phyloP scores from a whole-genome alignment of 2,797 vertebrate species.

The Jordanella pulchra region DNA sequence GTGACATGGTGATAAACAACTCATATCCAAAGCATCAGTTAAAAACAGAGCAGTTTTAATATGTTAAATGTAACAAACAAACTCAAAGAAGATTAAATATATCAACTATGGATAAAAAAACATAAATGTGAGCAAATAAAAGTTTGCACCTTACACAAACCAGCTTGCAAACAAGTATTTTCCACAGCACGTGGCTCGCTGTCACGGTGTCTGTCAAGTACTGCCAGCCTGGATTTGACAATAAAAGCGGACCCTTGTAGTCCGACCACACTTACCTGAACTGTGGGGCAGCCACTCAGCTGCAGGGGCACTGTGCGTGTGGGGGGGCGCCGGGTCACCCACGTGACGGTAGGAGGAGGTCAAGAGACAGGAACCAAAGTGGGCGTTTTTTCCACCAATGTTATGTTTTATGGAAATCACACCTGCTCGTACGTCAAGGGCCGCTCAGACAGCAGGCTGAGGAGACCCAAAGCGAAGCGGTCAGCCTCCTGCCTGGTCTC shows the following conservation, averaged over 20 bases:
- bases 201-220: slow-evolving; percentile 51
- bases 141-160: slow-evolving; percentile 45
- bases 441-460: slow-evolving; percentile 48
- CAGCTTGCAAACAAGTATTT: slow-evolving; percentile 55
- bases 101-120: background rate
- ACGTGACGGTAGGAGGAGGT: slow-evolving; percentile 75
- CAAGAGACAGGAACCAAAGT: slow-evolving; percentile 76
- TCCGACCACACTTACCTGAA: slow-evolving; percentile 83
- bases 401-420: slow-evolving; percentile 81
- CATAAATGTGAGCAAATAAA: slow-evolving; percentile 12
- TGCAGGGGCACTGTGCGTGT: slow-evolving; percentile 41
- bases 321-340: slow-evolving; percentile 81
- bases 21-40: background rate
- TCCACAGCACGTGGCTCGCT: slow-evolving; percentile 54
- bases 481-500: slow-evolving; percentile 38
- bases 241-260: slow-evolving; percentile 1
- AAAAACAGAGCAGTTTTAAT: background rate
- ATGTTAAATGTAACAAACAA: background rate
- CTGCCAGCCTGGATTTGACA: slow-evolving; percentile 43
- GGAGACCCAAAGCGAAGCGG: slow-evolving; percentile 49
- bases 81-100: background rate
- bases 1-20: background rate
- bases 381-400: slow-evolving; percentile 69
- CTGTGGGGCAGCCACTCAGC: slow-evolving; percentile 71
- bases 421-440: slow-evolving; percentile 73